A percentile compares a stretch with the other conserved stretches of the same genome.
These are phyloP conservation scores for Mechanitis messenoides DNA, from an alignment of 2,888 invertebrate species.

Conservation along the genomic window DNA sequence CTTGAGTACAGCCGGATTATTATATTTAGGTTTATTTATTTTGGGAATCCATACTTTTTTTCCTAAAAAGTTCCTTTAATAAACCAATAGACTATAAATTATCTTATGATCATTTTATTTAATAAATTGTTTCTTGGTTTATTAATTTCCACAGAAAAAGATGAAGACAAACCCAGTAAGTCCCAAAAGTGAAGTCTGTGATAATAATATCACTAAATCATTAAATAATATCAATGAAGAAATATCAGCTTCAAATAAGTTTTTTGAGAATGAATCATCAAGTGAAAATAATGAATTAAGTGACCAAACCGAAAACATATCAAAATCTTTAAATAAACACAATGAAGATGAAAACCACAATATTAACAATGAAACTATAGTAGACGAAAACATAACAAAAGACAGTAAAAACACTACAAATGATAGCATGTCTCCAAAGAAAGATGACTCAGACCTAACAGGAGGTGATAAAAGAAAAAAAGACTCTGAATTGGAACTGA, in stretches of 20 bases:
- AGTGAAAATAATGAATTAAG: conserved; percentile 14
- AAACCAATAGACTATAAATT: not conserved
- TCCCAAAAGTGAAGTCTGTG: conserved; percentile 9
- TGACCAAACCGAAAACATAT: not conserved
- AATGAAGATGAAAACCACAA: conserved; percentile 19
- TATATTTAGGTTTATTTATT: no score
- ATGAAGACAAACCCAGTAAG: conserved; percentile 22
- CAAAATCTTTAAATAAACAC: conserved; percentile 8
- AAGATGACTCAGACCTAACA: conserved; percentile 20
- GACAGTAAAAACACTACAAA: conserved; percentile 6
- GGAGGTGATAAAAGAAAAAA: not conserved
- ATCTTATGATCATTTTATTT: conserved; percentile 2
- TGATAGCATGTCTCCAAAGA: conserved; percentile 12
- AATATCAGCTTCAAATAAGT: not conserved
- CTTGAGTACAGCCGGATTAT: no score
- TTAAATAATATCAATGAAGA: conserved; percentile 15
- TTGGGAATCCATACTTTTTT: no score
- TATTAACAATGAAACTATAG: conserved; percentile 16
- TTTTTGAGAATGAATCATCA: conserved; percentile 6
- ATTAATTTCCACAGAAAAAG: conserved; percentile 47
- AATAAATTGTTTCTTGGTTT: not conserved
- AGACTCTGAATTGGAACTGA: not conserved
- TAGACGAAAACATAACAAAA: conserved; percentile 12
- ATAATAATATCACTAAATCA: conserved; percentile 17
- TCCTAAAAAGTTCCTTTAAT: no score